These are phyloP conservation scores for Ferdinandea cuprea DNA, from an alignment of 2,888 invertebrate species.

Conservation along the genomic window DNA sequence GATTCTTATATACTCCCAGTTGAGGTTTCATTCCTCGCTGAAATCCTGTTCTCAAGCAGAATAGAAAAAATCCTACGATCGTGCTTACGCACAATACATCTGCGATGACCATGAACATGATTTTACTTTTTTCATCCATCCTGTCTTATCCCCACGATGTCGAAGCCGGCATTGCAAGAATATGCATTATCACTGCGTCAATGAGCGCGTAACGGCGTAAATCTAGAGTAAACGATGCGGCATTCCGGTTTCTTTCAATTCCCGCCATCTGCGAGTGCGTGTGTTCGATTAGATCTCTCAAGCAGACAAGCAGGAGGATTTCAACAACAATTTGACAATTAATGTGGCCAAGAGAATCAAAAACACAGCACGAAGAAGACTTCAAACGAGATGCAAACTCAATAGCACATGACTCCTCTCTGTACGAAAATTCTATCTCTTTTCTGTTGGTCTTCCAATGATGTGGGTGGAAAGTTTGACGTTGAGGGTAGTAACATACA, in stretches of 20 bases:
- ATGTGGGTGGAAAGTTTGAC: constrained; percentile 52
- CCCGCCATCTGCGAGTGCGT: constrained; percentile 20
- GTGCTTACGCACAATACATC: constrained; percentile 12
- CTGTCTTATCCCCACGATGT: background rate
- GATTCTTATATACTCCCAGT: constrained; percentile 74
- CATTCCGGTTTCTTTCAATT: constrained; percentile 44
- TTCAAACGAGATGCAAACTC: constrained; percentile 18
- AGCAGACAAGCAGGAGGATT: background rate
- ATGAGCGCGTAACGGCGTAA: constrained; percentile 44
- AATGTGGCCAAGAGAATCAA: constrained; percentile 40
- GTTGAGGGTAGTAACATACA: constrained; percentile 1
- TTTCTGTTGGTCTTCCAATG: constrained; percentile 11
- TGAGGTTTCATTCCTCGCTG: constrained; percentile 1
- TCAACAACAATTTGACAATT: constrained; percentile 67
- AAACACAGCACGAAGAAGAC: constrained; percentile 1
- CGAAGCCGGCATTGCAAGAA: background rate
- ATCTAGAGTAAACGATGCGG: constrained; percentile 56
- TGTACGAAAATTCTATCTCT: background rate
- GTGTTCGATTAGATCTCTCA: constrained; percentile 60
- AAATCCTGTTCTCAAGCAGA: constrained; percentile 39
- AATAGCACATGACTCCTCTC: background rate
- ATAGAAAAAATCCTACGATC: constrained; percentile 36
- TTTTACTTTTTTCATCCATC: constrained; percentile 57
- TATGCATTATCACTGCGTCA: background rate
- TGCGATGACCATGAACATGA: constrained; percentile 65